Evolutionary conservation across 2,888 invertebrate genomes (phyloP).

Genomic region (Hemaris fuciformis): DNA sequence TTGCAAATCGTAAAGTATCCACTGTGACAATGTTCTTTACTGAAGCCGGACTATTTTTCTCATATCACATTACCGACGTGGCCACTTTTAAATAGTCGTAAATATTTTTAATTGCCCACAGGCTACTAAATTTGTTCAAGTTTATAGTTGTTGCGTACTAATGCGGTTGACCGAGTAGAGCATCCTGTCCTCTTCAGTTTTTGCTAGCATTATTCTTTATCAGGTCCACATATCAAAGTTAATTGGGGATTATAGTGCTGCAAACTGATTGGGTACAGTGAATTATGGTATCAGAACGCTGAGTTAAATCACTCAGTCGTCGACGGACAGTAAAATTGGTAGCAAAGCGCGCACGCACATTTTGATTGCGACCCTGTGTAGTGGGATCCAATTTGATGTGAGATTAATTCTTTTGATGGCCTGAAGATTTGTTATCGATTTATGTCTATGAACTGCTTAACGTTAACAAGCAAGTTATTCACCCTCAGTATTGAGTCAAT

Average conservation of each 20-base stretch:
- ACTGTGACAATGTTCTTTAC: background rate
- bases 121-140: background rate
- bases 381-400: background rate
- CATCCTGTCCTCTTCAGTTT: background rate
- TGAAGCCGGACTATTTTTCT: background rate
- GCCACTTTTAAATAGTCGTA: background rate
- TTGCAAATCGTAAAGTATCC: constrained; percentile 25
- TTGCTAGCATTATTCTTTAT: constrained; percentile 32
- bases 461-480: too few species aligned
- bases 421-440: background rate
- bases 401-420: background rate
- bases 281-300: constrained; percentile 55
- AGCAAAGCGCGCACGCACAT: constrained; percentile 37
- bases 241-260: constrained; percentile 70
- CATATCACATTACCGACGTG: background rate
- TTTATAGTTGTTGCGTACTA: background rate
- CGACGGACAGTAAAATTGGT: constrained; percentile 32
- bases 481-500: too few species aligned
- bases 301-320: constrained; percentile 63
- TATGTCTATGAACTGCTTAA: background rate
- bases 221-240: constrained; percentile 32
- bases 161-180: background rate
- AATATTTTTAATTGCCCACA: background rate
- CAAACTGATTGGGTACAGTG: constrained; percentile 56
- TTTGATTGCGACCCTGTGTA: constrained; percentile 25